Conservation (phyloP, 2,888 invertebrate genomes). For the Leptothorax acervorum region DNA sequence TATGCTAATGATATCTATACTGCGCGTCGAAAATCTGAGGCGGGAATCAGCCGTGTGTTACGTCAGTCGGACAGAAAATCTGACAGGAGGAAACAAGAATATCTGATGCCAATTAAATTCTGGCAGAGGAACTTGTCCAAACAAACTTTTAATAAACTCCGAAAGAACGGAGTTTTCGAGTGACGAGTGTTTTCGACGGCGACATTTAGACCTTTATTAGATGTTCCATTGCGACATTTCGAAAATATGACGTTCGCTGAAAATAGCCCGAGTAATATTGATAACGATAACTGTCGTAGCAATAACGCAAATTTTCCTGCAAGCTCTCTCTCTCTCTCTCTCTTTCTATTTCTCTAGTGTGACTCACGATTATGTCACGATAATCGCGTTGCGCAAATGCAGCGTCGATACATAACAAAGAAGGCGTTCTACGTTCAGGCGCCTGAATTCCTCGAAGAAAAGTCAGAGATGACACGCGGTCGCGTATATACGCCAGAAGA, state of each 20-base stretch:
- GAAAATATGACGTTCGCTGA: neutral
- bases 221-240: neutral
- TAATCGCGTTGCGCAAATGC: neutral
- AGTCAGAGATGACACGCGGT: neutral
- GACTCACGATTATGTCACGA: neutral
- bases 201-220: neutral
- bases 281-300: neutral
- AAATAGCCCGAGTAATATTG: too few relatives aligned
- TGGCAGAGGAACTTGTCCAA: neutral
- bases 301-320: neutral
- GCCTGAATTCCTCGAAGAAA: neutral
- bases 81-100: neutral
- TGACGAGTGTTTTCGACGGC: neutral
- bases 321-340: neutral
- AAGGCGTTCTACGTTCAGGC: neutral
- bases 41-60: neutral
- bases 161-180: neutral
- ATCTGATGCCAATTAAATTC: constrained; percentile 36
- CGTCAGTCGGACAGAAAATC: neutral
- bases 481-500: constrained; percentile 13
- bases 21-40: neutral
- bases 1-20: neutral
- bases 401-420: neutral
- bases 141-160: constrained; percentile 30
- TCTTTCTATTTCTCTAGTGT: neutral